A percentile compares a stretch with the other conserved stretches of the same genome.
phyloP scores from a whole-genome alignment of 2,797 vertebrate species.

The Hoplostethus atlanticus region DNA sequence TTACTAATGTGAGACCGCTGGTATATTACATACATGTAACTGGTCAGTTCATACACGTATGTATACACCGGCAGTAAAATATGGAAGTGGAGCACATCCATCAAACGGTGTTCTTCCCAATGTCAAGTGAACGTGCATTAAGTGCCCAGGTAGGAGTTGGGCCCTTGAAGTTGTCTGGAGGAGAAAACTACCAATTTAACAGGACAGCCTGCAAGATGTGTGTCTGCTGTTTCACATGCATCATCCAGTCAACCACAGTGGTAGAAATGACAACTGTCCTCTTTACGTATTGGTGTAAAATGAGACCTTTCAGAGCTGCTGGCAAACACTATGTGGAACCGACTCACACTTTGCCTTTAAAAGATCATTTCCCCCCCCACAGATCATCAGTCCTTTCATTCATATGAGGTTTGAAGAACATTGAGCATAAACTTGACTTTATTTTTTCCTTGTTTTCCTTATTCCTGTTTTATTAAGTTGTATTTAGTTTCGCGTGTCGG shows the following conservation, averaged over 20 bases:
- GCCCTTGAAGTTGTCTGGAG: slow-evolving; percentile 12
- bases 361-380: background rate
- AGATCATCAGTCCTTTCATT: slow-evolving; percentile 18
- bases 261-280: background rate
- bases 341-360: background rate
- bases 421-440: background rate
- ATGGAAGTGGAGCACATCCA: background rate
- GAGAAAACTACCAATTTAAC: slow-evolving; percentile 9
- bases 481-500: background rate
- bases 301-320: background rate
- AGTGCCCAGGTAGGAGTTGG: slow-evolving; percentile 6
- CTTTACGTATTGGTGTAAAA: background rate
- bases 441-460: background rate
- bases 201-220: background rate
- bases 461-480: background rate
- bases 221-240: too few relatives aligned
- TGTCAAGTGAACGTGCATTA: background rate
- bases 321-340: background rate
- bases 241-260: background rate
- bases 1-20: background rate
- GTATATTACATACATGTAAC: too few relatives aligned
- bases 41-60: too few relatives aligned
- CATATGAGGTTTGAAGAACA: slow-evolving; percentile 23
- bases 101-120: background rate
- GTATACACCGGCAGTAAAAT: too few relatives aligned